Percentiles rank a stretch among this genome's conserved stretches.
Evolutionary conservation across 2,797 vertebrate species (phyloP).

Genomic region (Halcyon leucocephala): DNA sequence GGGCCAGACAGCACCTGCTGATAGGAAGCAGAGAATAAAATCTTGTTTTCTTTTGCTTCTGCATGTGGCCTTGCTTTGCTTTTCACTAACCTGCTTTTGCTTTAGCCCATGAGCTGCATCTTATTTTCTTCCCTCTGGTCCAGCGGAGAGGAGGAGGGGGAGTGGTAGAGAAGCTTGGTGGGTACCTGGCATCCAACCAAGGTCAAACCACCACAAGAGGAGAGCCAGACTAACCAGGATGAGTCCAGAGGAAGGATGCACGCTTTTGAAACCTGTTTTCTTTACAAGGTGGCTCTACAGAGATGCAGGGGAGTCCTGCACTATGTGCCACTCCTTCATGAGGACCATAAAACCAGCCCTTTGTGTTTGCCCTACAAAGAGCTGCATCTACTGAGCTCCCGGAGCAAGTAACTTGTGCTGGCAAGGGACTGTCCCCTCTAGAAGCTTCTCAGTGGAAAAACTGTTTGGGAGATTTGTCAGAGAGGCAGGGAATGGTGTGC

Average conservation of each 20-base stretch:
- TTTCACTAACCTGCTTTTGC: no score
- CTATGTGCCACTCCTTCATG: not conserved
- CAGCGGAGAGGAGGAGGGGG: no score
- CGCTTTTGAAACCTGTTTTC: not conserved
- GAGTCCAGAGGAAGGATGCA: not conserved
- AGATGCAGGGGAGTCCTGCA: not conserved
- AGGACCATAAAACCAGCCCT: not conserved
- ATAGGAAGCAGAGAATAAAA: no score
- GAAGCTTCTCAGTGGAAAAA: not conserved
- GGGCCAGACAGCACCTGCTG: no score
- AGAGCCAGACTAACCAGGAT: rapidly evolving
- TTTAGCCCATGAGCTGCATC: no score
- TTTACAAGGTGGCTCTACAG: not conserved
- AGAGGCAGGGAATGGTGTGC: not conserved
- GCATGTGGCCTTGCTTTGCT: no score
- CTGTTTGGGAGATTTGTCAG: not conserved
- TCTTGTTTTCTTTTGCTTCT: no score
- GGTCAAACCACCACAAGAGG: not conserved
- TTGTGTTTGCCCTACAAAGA: rapidly evolving
- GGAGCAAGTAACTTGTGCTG: not conserved
- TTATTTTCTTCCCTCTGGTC: no score
- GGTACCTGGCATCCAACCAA: no score
- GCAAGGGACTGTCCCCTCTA: not conserved
- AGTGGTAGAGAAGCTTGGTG: no score
- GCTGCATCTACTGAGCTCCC: not conserved